Conservation (phyloP, 2,113 vertebrate species). For the Myotis yumanensis region DNA sequence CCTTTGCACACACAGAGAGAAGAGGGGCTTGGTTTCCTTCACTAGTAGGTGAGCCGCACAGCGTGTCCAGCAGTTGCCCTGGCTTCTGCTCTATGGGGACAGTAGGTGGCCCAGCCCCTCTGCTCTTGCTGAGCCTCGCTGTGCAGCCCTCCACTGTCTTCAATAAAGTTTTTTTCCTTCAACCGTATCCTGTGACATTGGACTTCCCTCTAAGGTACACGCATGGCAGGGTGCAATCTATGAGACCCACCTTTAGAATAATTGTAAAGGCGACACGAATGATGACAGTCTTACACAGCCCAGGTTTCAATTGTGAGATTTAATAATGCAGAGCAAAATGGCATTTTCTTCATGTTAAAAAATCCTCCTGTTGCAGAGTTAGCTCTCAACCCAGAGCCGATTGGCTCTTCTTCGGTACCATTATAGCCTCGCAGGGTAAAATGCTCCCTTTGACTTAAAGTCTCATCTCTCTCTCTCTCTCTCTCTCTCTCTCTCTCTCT, state of each 20-base stretch:
- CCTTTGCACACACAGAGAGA: not conserved
- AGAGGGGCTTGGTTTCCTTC: not conserved
- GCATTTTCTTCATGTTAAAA: not conserved
- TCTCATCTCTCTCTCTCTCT: slow-evolving; percentile 23
- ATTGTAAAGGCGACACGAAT: not conserved
- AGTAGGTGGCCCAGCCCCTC: not conserved
- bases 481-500: slow-evolving; percentile 26
- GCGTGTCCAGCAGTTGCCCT: not conserved
- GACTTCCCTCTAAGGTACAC: not conserved
- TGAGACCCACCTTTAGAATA: not conserved
- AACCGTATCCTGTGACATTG: not conserved
- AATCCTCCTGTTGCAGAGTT: not conserved
- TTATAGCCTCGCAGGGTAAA: not conserved
- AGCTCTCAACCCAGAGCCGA: not conserved
- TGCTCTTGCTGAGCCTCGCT: not conserved
- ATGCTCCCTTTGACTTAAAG: not conserved
- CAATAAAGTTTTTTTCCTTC: not conserved
- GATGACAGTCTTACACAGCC: not conserved
- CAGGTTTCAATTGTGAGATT: not conserved
- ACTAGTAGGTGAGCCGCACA: not conserved
- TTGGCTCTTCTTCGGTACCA: not conserved
- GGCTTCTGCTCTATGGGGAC: not conserved
- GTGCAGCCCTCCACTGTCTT: not conserved
- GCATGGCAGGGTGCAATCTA: not conserved
- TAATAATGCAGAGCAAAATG: not conserved